Base-by-base conservation (phyloP, 1,140 invertebrate species). In the Trialeurodes vaporariorum region DNA sequence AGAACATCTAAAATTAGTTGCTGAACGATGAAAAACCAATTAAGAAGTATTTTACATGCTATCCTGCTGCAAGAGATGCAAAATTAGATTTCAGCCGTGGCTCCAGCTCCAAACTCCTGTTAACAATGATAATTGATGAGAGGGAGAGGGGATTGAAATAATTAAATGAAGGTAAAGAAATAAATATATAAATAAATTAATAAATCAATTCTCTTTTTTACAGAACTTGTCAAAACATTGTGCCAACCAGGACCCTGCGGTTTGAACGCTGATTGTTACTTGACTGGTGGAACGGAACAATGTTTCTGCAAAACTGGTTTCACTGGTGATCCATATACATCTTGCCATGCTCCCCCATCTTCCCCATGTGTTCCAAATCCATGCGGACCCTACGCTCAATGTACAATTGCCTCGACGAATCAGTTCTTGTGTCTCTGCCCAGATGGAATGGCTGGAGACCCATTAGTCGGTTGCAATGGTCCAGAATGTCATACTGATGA, bases 241-340 rank as follows among this genome's bases (percentile, higher is more conserved):
- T 91, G 89, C 71, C 83, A 86, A 77, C 89, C 89, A 11, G 88
- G 87, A 12, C 88, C 87, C 2, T 92, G 89, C 79, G 91, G 90
- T 59, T 74, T 76, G 22, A 92, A 93, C 77, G 85, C 91, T 13
- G 81, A 86, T 72, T 94, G 91, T 75, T 91, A 90, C 73, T 85
- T 90, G 13, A 81, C 83, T 60, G 82, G 87, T 66, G 84, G 87
- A 72, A 87, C 85, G 71, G 83, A 87, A 72, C 85, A 87, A 77
- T 94, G 92, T 72, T 88, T 83, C 69, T 94, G 92, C 73, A 81
- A 85, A 71, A 78, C 84, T 1, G 88, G 90, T 64, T 89, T 84
- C 73, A 80, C 84, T 25, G 89, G 89, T 23, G 87, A 92, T 78
- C 86, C 91, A 1, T 90, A 91, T 69, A 79, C 83, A 64, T 84